Conservation (phyloP, 2,113 vertebrate species). For the Nothoprocta perdicaria region DNA sequence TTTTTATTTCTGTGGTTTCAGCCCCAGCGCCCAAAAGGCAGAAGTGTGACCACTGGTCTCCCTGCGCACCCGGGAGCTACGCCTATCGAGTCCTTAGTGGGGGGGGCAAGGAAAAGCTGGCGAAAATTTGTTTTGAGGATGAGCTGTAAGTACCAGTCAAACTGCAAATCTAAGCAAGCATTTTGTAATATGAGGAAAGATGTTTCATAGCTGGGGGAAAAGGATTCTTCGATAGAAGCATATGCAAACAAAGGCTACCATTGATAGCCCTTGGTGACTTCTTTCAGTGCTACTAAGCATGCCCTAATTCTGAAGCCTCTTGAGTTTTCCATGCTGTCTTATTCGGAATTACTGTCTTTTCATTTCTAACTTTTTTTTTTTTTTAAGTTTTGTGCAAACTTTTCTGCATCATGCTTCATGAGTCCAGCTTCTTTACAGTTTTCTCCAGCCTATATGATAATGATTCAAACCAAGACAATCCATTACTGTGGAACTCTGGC, state of each 20-base stretch:
- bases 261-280: not conserved
- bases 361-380: not conserved
- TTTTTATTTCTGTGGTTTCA: constrained; percentile 28
- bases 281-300: not conserved
- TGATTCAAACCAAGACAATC: not conserved
- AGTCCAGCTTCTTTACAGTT: not conserved
- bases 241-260: not conserved
- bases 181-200: not conserved
- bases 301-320: not conserved
- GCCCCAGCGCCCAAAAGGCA: constrained; percentile 75
- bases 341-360: not conserved
- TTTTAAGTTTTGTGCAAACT: not conserved
- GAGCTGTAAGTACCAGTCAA: constrained; percentile 73
- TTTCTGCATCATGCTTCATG: not conserved
- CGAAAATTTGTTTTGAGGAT: constrained; percentile 82
- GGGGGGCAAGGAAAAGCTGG: constrained; percentile 25
- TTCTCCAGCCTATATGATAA: not conserved
- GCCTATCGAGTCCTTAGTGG: constrained; percentile 77
- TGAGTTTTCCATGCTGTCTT: not conserved
- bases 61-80: constrained; percentile 54
- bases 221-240: not conserved
- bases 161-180: not conserved
- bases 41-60: constrained; percentile 78
- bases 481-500: not conserved
- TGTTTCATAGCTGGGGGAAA: not conserved